These are phyloP conservation scores for Opisthograptis luteolata DNA, from an alignment of 2,888 invertebrate genomes.

Conservation along the genomic window DNA sequence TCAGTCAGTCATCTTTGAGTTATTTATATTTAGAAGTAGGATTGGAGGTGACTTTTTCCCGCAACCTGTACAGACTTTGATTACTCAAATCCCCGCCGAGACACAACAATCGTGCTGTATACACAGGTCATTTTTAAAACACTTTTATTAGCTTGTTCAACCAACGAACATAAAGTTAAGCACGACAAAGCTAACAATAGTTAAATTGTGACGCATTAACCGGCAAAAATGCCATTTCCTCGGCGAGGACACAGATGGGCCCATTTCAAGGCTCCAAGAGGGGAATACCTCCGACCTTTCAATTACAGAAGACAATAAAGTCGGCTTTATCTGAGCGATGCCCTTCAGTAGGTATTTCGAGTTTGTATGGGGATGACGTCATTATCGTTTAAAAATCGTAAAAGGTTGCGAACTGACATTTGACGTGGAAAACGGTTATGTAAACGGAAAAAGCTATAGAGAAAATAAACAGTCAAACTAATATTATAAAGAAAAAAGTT, in stretches of 20 bases:
- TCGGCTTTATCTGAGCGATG: constrained; percentile 66
- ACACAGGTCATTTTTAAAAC: too few species aligned
- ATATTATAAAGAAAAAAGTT: too few species aligned
- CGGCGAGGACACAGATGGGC: constrained; percentile 62
- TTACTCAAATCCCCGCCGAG: too few species aligned
- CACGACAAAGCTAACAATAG: constrained; percentile 44
- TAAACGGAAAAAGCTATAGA: background rate
- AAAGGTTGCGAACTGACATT: constrained; percentile 13
- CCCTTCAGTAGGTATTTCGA: constrained; percentile 36
- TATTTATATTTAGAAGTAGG: too few species aligned
- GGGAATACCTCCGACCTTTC: constrained; percentile 72
- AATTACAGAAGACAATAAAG: constrained; percentile 80
- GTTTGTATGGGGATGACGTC: constrained; percentile 28
- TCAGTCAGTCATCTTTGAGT: too few species aligned
- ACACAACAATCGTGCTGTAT: too few species aligned
- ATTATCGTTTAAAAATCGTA: constrained; percentile 28
- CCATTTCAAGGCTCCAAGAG: constrained; percentile 65
- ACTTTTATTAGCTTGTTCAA: too few species aligned
- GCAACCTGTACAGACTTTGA: too few species aligned
- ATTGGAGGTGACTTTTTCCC: too few species aligned
- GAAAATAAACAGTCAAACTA: too few species aligned
- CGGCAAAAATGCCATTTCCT: constrained; percentile 62
- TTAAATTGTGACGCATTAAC: constrained; percentile 53
- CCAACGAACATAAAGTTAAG: constrained; percentile 25
- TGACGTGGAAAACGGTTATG: too few species aligned